Evolutionary conservation across 2,888 invertebrate genomes (phyloP).

Genomic region (Drosophila helvetica): DNA sequence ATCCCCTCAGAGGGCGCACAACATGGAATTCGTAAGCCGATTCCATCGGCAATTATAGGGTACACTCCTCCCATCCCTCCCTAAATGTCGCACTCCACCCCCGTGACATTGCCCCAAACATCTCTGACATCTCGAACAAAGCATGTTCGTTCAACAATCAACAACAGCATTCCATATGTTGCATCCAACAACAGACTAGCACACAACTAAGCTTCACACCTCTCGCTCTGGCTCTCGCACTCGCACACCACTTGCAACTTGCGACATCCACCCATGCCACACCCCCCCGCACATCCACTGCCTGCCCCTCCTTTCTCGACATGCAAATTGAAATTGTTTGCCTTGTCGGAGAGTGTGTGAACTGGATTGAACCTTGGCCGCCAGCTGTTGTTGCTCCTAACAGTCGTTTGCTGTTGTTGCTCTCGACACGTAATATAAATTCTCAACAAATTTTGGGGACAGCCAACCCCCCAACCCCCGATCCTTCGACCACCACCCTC

Average conservation of each 20-base stretch:
- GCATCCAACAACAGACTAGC: conserved; percentile 11
- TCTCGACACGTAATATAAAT: conserved; percentile 77
- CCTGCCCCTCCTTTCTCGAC: conserved; percentile 38
- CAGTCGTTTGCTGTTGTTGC: conserved; percentile 45
- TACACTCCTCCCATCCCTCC: background rate
- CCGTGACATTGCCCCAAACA: background rate
- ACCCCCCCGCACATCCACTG: background rate
- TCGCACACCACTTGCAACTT: conserved; percentile 60
- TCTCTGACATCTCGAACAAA: conserved; percentile 11
- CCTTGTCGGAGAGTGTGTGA: conserved; percentile 71
- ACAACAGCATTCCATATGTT: conserved; percentile 31
- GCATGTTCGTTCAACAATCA: conserved; percentile 39
- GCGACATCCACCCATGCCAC: conserved; percentile 41
- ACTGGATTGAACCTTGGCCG: conserved; percentile 54
- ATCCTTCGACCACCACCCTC: conserved; percentile 9
- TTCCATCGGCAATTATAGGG: conserved; percentile 28
- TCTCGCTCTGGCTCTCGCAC: conserved; percentile 3
- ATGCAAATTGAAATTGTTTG: conserved; percentile 79
- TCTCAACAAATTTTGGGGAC: conserved; percentile 70
- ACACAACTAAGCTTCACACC: conserved; percentile 4
- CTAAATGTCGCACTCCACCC: too few species aligned
- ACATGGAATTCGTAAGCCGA: conserved; percentile 6
- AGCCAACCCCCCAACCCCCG: conserved; percentile 26
- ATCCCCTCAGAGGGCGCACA: background rate
- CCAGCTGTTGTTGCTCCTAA: conserved; percentile 54